Evolutionary conservation across 2,888 invertebrate species (phyloP), one percentile per base, ranked within the genome.

Genomic region (Diaprepes abbreviatus): DNA sequence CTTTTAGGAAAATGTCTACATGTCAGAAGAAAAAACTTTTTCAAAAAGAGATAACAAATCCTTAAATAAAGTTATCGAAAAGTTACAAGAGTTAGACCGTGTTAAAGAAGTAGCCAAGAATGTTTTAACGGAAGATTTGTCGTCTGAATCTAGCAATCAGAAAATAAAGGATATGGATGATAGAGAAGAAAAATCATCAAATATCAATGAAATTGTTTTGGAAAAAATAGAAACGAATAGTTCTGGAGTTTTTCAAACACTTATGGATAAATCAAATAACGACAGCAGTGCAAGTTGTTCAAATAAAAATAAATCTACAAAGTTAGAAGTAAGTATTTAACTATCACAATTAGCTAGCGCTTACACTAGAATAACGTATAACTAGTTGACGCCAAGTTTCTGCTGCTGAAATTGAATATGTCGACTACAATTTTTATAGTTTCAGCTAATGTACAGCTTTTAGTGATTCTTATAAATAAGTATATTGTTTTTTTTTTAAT

Each of bases 191-290:
- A 66, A 71, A 40, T 10, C 52, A 6, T 68, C 60, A 9, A 48
- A 54, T 31, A 71, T 57, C 48, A 74, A 63, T 38, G 43, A 74
- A 63, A 40, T 80, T 19, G 78, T 83, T 24, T 80, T 89, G 38
- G 87, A 90, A 76, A 83, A 85, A 65, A 89, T 91, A 71, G 87
- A 89, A 6, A 87, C 87, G 35, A 89, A 87, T 75, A 83, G 86
- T 48, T 86, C 86, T 35, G 92, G 90, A 21, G 88, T 91, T 0
- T 92, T 89, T 81, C 92, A 92, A 83, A 91, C 89, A 66, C 78
- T 89, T 19, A 21, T 67, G 33, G 35, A 58, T n/a, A 48, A 24
- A 14, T 16, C 19, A 12, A 12, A 2, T 16, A 40, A 33, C 31
- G 36, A 48, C 10, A 19, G 36, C 35, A 38, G 5, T 28, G 16